Percentiles rank a stretch among this genome's conserved stretches.
phyloP scores from a whole-genome alignment of 2,797 vertebrate genomes.

The Phoebastria nigripes region DNA sequence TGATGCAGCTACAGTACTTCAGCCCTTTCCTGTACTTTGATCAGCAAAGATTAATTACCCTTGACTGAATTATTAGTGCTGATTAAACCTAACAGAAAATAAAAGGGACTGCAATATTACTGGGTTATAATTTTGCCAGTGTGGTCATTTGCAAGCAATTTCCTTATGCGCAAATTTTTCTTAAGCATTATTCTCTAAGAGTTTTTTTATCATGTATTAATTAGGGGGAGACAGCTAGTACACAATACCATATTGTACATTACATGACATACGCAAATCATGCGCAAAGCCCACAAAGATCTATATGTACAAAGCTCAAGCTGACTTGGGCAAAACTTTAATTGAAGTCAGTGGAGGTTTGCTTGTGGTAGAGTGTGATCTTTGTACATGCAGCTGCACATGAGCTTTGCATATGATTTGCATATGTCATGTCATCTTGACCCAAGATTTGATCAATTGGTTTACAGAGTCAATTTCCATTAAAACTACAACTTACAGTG shows the following conservation, averaged over 20 bases:
- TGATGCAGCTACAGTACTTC: slow-evolving; percentile 37
- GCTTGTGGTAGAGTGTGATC: neutral
- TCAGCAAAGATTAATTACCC: slow-evolving; percentile 71
- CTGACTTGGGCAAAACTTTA: slow-evolving; percentile 30
- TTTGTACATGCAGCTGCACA: neutral
- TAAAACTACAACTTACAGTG: neutral
- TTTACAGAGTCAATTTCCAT: slow-evolving; percentile 27
- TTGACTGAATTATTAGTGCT: slow-evolving; percentile 64
- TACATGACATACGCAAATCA: slow-evolving; percentile 41
- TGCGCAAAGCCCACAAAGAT: neutral
- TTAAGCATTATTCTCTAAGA: slow-evolving; percentile 43
- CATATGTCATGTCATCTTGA: slow-evolving; percentile 2
- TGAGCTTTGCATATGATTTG: slow-evolving; percentile 1
- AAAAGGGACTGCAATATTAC: slow-evolving; percentile 56
- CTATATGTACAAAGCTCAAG: neutral
- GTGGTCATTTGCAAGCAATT: slow-evolving; percentile 57
- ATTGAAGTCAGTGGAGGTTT: slow-evolving; percentile 29
- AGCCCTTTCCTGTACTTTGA: slow-evolving; percentile 66
- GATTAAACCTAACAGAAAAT: slow-evolving; percentile 69
- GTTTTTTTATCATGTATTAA: slow-evolving; percentile 53
- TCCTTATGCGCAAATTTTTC: slow-evolving; percentile 43
- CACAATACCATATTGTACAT: slow-evolving; percentile 25
- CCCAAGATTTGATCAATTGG: slow-evolving; percentile 23
- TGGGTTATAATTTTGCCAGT: slow-evolving; percentile 42
- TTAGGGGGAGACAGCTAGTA: slow-evolving; percentile 42